phyloP scores from a whole-genome alignment of 2,888 invertebrate species.

The Subacronicta megacephala region DNA sequence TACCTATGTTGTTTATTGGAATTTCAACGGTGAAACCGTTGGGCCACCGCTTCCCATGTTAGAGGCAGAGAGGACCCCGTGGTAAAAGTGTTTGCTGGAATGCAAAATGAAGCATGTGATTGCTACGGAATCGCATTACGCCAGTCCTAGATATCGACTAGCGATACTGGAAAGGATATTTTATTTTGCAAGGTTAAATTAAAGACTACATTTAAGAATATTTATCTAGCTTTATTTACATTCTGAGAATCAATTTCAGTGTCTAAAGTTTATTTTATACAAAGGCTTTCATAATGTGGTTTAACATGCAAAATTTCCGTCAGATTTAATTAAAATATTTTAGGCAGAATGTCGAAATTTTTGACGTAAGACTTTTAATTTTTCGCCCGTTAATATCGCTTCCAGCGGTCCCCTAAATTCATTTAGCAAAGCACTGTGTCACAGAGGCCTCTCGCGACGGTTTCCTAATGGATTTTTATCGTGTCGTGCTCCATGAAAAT shows the following conservation, averaged over 20 bases:
- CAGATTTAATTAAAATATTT: conserved; percentile 44
- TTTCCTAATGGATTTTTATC: conserved; percentile 85
- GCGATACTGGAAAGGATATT: conserved; percentile 62
- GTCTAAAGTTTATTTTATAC: neutral
- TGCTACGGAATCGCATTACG: conserved; percentile 82
- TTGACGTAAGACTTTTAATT: conserved; percentile 44
- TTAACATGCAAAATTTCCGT: conserved; percentile 20
- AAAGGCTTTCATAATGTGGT: conserved; percentile 11
- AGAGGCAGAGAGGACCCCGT: conserved; percentile 60
- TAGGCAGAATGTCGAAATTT: conserved; percentile 30
- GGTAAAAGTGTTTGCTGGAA: conserved; percentile 81
- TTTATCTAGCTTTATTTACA: no score
- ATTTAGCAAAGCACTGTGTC: conserved; percentile 66
- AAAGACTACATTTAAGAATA: neutral
- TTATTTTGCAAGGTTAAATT: conserved; percentile 25
- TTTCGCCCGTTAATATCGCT: conserved; percentile 53
- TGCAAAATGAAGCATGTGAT: conserved; percentile 88
- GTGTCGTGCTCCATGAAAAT: conserved; percentile 82
- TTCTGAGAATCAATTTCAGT: neutral
- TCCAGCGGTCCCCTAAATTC: conserved; percentile 62
- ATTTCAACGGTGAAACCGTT: conserved; percentile 49
- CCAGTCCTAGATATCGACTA: conserved; percentile 62
- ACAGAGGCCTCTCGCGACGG: conserved; percentile 72
- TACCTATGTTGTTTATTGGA: conserved; percentile 42
- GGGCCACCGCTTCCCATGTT: conserved; percentile 57